A percentile compares a stretch with the other conserved stretches of the same genome.
Evolutionary conservation across 2,113 vertebrate genomes (phyloP).

Genomic region (Vidua macroura): DNA sequence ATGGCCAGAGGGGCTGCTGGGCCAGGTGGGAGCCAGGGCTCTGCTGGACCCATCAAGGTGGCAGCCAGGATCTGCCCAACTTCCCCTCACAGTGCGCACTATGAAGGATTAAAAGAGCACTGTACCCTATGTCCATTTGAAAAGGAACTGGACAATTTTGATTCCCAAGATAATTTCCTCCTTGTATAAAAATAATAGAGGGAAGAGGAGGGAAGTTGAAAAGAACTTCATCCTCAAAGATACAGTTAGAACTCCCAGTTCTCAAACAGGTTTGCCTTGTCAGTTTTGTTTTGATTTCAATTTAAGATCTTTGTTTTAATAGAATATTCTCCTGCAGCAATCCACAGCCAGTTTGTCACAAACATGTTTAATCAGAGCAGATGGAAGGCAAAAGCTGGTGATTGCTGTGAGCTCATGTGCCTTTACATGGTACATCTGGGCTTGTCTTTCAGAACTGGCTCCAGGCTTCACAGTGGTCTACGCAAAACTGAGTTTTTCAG

Average conservation of each 20-base stretch:
- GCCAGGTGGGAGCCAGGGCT: neutral
- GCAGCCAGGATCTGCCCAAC: neutral
- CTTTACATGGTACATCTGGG: neutral
- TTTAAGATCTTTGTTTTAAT: neutral
- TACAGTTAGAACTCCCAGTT: neutral
- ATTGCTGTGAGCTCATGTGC: neutral
- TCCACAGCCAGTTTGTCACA: neutral
- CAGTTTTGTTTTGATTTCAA: neutral
- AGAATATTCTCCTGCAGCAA: neutral
- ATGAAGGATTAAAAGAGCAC: neutral
- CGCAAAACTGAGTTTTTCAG: neutral
- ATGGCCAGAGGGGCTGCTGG: neutral
- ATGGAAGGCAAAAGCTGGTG: conserved; percentile 19
- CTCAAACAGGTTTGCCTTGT: neutral
- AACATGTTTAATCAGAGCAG: conserved; percentile 16
- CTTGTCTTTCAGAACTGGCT: neutral
- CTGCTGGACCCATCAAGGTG: neutral
- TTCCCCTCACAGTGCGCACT: neutral
- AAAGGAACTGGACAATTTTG: neutral
- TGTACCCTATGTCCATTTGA: neutral
- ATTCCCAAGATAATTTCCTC: neutral
- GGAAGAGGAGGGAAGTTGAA: neutral
- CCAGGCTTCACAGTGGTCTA: neutral
- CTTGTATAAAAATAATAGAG: neutral
- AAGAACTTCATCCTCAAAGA: neutral